A percentile compares a stretch with the other conserved stretches of the same genome.
Conservation (phyloP, 64 coral and sea anemone species). For the Cladopsammia gracilis region DNA sequence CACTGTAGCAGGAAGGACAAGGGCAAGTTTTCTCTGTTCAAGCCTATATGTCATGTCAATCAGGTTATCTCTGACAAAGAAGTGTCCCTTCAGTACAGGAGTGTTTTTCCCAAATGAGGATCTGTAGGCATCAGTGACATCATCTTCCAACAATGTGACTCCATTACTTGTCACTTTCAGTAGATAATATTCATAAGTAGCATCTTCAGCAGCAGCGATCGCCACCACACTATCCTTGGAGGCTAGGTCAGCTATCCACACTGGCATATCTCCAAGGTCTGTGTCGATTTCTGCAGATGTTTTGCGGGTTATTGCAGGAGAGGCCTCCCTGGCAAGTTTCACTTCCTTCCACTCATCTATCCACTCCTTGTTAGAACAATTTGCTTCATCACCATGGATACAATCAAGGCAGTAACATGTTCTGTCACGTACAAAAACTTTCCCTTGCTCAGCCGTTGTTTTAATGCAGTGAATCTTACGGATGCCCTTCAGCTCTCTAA, state of each 20-base stretch:
- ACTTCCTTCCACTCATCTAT: constrained; percentile 51
- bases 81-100: background rate
- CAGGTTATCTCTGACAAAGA: constrained; percentile 51
- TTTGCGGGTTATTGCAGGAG: constrained; percentile 16
- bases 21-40: constrained; percentile 28
- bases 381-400: constrained; percentile 17
- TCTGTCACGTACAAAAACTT: background rate
- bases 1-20: constrained; percentile 24
- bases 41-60: constrained; percentile 65
- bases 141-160: background rate
- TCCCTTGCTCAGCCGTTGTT: constrained; percentile 29
- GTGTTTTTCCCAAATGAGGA: constrained; percentile 6
- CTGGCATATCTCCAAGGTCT: background rate
- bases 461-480: constrained; percentile 50
- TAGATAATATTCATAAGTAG: constrained; percentile 47
- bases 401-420: constrained; percentile 23
- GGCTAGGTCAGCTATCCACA: constrained; percentile 20
- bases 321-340: constrained; percentile 17
- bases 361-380: constrained; percentile 51
- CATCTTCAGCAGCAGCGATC: constrained; percentile 31
- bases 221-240: constrained; percentile 15
- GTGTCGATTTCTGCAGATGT: background rate
- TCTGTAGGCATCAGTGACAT: constrained; percentile 35
- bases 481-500: constrained; percentile 51
- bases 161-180: constrained; percentile 49